Evolutionary conservation across 2,797 vertebrate species (phyloP).

Genomic region (Leptatherina wallacei): DNA sequence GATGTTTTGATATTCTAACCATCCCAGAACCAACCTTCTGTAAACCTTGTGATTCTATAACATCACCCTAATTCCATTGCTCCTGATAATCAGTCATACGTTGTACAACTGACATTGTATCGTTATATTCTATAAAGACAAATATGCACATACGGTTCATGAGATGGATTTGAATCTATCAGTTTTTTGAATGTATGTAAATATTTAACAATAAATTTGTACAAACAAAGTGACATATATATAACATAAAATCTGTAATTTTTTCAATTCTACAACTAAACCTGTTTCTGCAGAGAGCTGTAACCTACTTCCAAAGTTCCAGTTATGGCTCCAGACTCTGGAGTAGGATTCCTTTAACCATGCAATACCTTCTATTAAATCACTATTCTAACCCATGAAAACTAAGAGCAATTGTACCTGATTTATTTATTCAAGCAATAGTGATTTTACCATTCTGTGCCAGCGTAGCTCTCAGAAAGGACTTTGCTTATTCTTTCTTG

Average conservation of each 20-base stretch:
- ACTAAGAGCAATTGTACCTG: not conserved
- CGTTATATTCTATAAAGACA: not conserved
- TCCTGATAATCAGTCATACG: no score
- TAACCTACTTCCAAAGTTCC: not conserved
- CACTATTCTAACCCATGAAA: conserved; percentile 3
- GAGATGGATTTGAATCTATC: no score
- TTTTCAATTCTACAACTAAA: not conserved
- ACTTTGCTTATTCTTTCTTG: conserved; percentile 1
- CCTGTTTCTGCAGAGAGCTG: not conserved
- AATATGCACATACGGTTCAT: not conserved
- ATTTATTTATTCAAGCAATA: not conserved
- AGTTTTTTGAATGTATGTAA: not conserved
- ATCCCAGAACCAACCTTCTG: no score
- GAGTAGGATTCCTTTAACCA: not conserved
- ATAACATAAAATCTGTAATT: not conserved
- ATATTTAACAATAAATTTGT: not conserved
- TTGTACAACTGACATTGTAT: no score
- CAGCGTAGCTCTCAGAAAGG: not conserved
- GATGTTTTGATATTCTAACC: no score
- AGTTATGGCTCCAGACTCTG: not conserved
- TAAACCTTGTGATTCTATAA: no score
- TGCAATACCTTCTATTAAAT: not conserved
- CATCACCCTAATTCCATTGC: no score
- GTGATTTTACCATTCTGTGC: not conserved
- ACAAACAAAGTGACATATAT: not conserved